Conservation (phyloP, 2,888 invertebrate species). For the Nesidiocoris tenuis region DNA sequence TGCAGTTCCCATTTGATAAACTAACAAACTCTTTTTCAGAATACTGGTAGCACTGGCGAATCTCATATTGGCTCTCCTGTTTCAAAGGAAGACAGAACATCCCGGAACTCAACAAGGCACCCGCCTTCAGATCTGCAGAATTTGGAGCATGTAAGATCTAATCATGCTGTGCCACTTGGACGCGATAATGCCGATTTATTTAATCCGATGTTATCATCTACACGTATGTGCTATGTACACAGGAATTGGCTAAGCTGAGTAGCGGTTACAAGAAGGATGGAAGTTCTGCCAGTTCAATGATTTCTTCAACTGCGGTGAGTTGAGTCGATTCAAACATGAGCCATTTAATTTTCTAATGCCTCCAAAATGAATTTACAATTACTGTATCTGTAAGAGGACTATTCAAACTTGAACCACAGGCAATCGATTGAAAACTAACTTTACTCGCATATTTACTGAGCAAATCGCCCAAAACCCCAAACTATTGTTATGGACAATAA, state of each 20-base stretch:
- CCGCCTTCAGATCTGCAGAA: slow-evolving; percentile 54
- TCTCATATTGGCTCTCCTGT: slow-evolving; percentile 46
- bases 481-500: no score
- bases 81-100: slow-evolving; percentile 46
- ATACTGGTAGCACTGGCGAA: slow-evolving; percentile 23
- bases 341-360: no score
- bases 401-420: no score
- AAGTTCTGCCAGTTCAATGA: slow-evolving; percentile 27
- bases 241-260: slow-evolving; percentile 57
- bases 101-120: slow-evolving; percentile 41
- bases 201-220: neutral
- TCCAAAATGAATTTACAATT: no score
- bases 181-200: neutral
- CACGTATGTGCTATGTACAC: slow-evolving; percentile 46
- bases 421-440: no score
- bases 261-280: slow-evolving; percentile 52
- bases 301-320: slow-evolving; percentile 34
- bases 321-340: no score
- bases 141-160: slow-evolving; percentile 52
- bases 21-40: slow-evolving; percentile 1
- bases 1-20: neutral
- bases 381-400: no score
- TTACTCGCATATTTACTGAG: no score
- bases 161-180: neutral
- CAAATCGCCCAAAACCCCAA: no score